Percentiles rank a stretch among this genome's conserved stretches.
These are phyloP conservation scores for Pipistrellus pipistrellus DNA, from an alignment of 2,797 vertebrate genomes.

Conservation along the genomic window DNA sequence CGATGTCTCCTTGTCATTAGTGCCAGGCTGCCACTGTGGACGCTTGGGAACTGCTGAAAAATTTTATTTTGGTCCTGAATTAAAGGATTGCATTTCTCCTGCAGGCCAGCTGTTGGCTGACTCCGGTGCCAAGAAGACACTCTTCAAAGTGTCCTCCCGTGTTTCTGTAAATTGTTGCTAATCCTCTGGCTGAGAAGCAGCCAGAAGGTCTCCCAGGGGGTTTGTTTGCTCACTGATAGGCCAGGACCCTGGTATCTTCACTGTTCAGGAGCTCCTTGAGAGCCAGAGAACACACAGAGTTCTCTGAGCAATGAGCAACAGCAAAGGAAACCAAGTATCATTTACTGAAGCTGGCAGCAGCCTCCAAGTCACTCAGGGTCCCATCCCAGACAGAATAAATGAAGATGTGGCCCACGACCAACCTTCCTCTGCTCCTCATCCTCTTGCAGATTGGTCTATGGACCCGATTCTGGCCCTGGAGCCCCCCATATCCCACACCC, in stretches of 20 bases:
- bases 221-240: slow-evolving; percentile 57
- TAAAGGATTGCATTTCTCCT: slow-evolving; percentile 76
- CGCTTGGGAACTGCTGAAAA: slow-evolving; percentile 62
- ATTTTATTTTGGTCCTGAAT: slow-evolving; percentile 68
- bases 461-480: background rate
- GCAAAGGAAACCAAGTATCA: background rate
- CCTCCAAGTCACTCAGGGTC: background rate
- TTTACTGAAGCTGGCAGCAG: slow-evolving; percentile 10
- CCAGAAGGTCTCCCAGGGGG: slow-evolving; percentile 24
- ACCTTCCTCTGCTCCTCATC: background rate
- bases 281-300: background rate
- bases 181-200: slow-evolving; percentile 69
- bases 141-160: slow-evolving; percentile 48
- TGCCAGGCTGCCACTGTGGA: slow-evolving; percentile 8
- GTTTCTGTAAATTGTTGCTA: slow-evolving; percentile 54
- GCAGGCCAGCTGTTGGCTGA: slow-evolving; percentile 73
- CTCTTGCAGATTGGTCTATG: background rate
- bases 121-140: slow-evolving; percentile 61
- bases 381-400: background rate
- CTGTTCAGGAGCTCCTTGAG: slow-evolving; percentile 6
- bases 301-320: background rate
- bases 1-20: background rate
- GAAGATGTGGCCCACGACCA: background rate
- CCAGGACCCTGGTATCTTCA: slow-evolving; percentile 57
- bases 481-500: too few species aligned